Base-by-base conservation (phyloP, 2,797 vertebrate genomes). In the Eutrigla gurnardus region DNA sequence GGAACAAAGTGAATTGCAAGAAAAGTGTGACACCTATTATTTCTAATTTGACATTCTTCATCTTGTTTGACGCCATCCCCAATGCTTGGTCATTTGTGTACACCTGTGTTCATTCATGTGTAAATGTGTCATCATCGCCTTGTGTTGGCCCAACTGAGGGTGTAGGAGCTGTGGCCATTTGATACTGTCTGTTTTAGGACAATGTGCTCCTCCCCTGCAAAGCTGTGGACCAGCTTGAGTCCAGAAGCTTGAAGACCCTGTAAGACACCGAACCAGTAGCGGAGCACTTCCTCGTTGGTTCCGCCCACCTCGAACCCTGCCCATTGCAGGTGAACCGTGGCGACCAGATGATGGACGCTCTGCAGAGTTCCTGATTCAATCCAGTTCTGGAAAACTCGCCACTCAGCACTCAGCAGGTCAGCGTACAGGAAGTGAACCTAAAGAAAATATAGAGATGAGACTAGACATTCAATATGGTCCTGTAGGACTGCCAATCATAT, bases 301-400 rank as follows among this genome's bases (percentile, higher is more conserved):
- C 93, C 94, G 10, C 89, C 91, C 67, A 96, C 94, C 80, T 95
- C 94, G 75, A 96, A 96, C 35, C 95, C 94, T 0, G 94, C 91
- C 95, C 94, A 95, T 25, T 95, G 93, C 73, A 96, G 89, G 88
- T 95, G 93, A 68, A 95, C 75, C 5, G 84, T 92, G 61, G 91
- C 81, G 71, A 95, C 89, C 80, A 95, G 86, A 86, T 94, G 93
- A 86, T 88, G 92, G 75, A 96, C 80, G 12, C 63, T 78, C 52
- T 81, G 77, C 58, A 94, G 78, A 52, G 84, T 94, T 64, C 91
- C 94, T 2, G 75, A 81, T 69, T 94, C 88, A 25, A 94, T 89
- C 94, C 94, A 95, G 85, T 93, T 95, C 86, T 95, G 93, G 69
- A 95, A 93, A 83, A 94, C 85, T 45, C 93, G 76, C 94, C 94